These are phyloP conservation scores for Tetanocera ferruginea DNA, from an alignment of 2,888 invertebrate species.

Conservation along the genomic window DNA sequence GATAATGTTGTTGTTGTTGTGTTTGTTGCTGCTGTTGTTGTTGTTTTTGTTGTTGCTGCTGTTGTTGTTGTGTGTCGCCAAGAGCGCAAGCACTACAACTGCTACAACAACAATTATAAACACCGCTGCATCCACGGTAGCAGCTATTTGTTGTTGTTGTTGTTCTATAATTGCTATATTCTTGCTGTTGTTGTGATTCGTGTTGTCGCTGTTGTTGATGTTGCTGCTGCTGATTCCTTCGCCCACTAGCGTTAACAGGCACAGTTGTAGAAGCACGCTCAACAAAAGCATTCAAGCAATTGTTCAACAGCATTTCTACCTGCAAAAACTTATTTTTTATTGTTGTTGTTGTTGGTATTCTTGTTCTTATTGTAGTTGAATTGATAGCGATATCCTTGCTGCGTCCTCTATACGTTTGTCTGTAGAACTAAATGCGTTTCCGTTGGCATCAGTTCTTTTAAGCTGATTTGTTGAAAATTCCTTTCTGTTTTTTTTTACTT, in stretches of 20 bases:
- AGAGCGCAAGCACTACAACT: neutral
- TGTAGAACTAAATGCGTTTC: neutral
- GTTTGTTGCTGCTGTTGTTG: neutral
- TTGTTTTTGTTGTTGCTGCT: neutral
- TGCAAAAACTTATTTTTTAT: neutral
- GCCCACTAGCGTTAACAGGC: neutral
- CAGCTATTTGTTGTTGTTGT: neutral
- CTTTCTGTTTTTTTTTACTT: neutral
- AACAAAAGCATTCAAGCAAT: constrained; percentile 15
- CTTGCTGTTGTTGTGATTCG: constrained; percentile 10
- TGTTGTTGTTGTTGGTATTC: neutral
- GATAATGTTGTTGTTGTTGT: constrained; percentile 34
- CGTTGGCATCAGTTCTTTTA: neutral
- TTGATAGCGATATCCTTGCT: neutral
- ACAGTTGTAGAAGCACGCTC: constrained; percentile 3
- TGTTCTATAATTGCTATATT: neutral
- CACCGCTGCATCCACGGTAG: constrained; percentile 10
- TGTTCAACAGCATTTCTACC: constrained; percentile 25
- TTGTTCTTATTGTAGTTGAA: neutral
- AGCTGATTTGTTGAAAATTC: neutral
- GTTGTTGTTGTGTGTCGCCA: neutral
- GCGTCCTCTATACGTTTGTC: neutral
- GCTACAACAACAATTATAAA: neutral
- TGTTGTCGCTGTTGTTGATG: constrained; percentile 6
- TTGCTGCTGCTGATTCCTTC: neutral